These are phyloP conservation scores for Heptranchias perlo DNA, from an alignment of 2,113 vertebrate genomes.

Conservation along the genomic window DNA sequence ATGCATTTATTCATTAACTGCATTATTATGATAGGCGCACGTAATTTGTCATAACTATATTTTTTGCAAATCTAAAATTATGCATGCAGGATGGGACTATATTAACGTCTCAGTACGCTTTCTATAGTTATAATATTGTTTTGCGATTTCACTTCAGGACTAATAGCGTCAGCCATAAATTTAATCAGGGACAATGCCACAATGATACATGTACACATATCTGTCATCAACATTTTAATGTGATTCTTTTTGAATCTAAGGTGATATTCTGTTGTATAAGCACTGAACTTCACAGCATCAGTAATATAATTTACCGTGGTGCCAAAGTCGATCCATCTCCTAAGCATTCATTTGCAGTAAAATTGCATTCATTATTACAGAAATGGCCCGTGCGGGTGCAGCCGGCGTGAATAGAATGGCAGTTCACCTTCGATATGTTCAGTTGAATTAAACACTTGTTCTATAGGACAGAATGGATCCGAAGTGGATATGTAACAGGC, in stretches of 20 bases:
- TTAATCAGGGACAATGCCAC: not conserved
- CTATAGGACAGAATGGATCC: not conserved
- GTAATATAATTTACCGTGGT: not conserved
- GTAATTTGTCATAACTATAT: not conserved
- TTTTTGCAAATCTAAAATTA: conserved; percentile 28
- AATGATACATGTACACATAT: conserved; percentile 12
- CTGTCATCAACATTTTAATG: conserved; percentile 26
- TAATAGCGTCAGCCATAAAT: not conserved
- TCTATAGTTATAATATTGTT: not conserved
- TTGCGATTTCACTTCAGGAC: not conserved
- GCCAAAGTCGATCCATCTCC: not conserved
- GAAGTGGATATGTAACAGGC: not conserved
- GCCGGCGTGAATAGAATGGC: not conserved
- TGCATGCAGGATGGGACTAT: not conserved
- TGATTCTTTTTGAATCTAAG: not conserved
- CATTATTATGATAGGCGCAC: not conserved
- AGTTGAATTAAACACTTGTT: not conserved
- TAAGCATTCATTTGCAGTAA: not conserved
- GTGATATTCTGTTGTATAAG: not conserved
- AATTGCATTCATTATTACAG: not conserved
- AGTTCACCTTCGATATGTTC: conserved; percentile 13
- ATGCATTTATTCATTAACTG: conserved; percentile 6
- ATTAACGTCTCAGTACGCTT: not conserved
- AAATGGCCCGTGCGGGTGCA: not conserved
- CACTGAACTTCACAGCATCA: not conserved